Percentiles rank a stretch among this genome's conserved stretches.
Conservation (phyloP, 2,797 vertebrate genomes). For the Dryobates pubescens region DNA sequence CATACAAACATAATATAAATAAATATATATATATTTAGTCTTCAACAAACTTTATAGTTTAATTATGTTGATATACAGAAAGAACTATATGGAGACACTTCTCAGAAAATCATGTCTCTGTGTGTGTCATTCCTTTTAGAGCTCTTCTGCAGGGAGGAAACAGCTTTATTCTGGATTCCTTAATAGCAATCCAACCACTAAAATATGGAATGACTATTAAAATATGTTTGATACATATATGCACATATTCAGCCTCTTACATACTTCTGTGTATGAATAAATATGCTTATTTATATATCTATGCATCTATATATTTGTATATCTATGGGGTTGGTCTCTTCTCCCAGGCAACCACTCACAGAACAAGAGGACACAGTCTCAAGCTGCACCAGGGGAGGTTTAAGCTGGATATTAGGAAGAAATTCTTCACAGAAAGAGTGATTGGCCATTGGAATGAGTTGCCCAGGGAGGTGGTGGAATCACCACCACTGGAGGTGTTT, state of each 20-base stretch:
- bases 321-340: too few relatives aligned
- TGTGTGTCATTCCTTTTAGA: neutral
- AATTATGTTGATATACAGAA: neutral
- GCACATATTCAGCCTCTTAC: neutral
- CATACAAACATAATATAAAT: neutral
- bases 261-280: neutral
- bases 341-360: too few relatives aligned
- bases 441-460: too few relatives aligned
- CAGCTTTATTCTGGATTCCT: neutral
- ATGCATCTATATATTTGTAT: neutral
- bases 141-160: neutral
- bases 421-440: too few relatives aligned
- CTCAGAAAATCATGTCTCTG: neutral
- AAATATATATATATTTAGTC: neutral
- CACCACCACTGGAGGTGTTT: too few relatives aligned
- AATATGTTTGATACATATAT: neutral
- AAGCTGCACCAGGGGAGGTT: too few relatives aligned
- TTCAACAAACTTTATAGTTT: neutral
- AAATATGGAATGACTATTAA: neutral
- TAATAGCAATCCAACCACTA: neutral
- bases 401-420: too few relatives aligned
- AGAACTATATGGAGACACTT: neutral
- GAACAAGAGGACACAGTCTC: too few relatives aligned
- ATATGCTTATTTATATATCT: neutral
- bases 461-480: too few relatives aligned